These are phyloP conservation scores for Mus caroli DNA, from an alignment of 2,797 vertebrate species.

Conservation along the genomic window DNA sequence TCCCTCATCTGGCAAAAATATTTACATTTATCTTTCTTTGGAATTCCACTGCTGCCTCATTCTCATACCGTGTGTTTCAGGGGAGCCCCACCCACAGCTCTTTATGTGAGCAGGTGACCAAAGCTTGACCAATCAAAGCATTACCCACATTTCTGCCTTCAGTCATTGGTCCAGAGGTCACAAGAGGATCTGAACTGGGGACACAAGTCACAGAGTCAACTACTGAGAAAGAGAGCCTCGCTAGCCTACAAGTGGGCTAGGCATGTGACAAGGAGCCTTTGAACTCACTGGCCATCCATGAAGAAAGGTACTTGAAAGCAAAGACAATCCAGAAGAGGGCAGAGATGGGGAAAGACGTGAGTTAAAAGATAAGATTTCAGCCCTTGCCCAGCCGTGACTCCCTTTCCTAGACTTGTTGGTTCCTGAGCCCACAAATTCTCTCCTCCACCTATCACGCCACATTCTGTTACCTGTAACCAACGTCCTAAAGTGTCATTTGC, in stretches of 20 bases:
- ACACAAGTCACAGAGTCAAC: not conserved
- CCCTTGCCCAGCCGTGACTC: not conserved
- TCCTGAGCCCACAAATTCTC: not conserved
- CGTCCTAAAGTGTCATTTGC: not conserved
- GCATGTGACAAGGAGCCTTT: not conserved
- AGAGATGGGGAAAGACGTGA: not conserved
- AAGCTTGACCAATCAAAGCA: not conserved
- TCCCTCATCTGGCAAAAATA: not conserved
- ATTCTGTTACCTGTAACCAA: not conserved
- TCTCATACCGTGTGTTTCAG: not conserved
- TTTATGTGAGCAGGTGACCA: not conserved
- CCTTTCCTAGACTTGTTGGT: not conserved
- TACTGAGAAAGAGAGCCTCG: not conserved
- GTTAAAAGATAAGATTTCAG: not conserved
- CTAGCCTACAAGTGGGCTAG: not conserved
- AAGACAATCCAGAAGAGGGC: constrained; percentile 30
- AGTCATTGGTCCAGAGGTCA: not conserved
- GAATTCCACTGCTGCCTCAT: not conserved
- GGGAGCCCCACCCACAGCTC: not conserved
- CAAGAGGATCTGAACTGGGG: not conserved
- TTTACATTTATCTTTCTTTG: not conserved
- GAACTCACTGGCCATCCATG: not conserved
- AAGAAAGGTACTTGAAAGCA: not conserved
- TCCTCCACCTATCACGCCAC: not conserved
- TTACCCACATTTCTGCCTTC: not conserved